These are phyloP conservation scores for Mionectes macconnelli DNA, from an alignment of 2,113 vertebrate species.

Conservation along the genomic window DNA sequence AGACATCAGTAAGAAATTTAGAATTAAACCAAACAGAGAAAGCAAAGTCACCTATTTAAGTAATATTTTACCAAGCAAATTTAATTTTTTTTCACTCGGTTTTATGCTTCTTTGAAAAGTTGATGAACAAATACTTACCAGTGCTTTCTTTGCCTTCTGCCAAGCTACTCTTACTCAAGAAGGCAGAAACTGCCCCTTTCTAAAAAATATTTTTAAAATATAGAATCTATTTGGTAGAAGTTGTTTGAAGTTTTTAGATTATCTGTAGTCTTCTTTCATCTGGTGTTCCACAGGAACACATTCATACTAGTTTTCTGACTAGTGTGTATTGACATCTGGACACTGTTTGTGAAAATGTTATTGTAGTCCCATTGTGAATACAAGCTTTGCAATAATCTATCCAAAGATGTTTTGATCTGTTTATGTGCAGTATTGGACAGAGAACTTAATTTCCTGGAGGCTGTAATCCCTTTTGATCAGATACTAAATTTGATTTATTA, in stretches of 20 bases:
- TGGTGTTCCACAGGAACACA: not conserved
- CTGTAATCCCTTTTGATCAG: constrained; percentile 36
- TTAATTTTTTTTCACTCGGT: not conserved
- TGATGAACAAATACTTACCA: not conserved
- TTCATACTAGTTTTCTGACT: not conserved
- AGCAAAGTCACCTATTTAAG: not conserved
- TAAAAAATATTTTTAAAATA: not conserved
- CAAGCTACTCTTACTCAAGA: not conserved
- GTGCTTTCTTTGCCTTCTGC: not conserved
- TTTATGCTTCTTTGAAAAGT: not conserved
- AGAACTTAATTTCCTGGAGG: constrained; percentile 13
- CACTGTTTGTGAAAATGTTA: not conserved
- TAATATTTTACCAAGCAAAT: not conserved
- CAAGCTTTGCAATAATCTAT: not conserved
- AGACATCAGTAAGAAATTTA: not conserved
- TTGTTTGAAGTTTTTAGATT: not conserved
- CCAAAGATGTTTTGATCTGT: constrained; percentile 8
- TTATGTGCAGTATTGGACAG: not conserved
- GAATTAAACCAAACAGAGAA: not conserved
- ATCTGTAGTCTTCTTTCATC: not conserved
- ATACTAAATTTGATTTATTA: constrained; percentile 48
- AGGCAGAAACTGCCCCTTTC: not conserved
- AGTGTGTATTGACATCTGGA: not conserved
- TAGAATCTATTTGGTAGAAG: not conserved
- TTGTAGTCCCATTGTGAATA: not conserved